Base-by-base conservation (phyloP, 2,888 invertebrate species). In the Plemyria rubiginata region DNA sequence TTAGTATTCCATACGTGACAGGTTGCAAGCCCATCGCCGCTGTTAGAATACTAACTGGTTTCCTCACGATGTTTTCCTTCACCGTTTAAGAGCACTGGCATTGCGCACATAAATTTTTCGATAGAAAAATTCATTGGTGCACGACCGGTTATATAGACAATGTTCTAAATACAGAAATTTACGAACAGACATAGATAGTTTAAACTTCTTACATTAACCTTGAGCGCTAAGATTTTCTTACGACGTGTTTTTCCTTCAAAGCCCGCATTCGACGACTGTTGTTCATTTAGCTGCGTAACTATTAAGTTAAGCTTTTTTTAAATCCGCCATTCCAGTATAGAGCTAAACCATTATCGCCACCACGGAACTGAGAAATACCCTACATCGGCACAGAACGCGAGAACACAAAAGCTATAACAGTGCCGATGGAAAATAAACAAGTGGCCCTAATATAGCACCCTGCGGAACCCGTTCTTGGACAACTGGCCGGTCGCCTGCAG, bases 381-480 rank as follows among this genome's bases (percentile, higher is more conserved):
- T n/a, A n/a, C n/a, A n/a, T n/a, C n/a, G n/a, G n/a, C n/a, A n/a
- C 61, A 52, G 53, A 50, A 60, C 9, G 43, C 9, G 41, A 60
- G 56, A 65, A 59, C 54, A 59, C 60, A 63, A 59, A 60, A 66
- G 61, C 55, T 63, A 63, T 65, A 52, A 54, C 29, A 46, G 41
- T 45, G 40, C 49, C 43, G 57, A 54, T 65, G 54, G 52, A 62
- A 64, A 63, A 69, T 67, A 68, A 65, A 67, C 62, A 60, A 66
- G 65, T 50, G 68, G 70, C 36, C 66, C 67, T 66, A 66, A 67
- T 66, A 70, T 54, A 66, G 66, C 54, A 50, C 71, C 71, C 60
- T 71, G 68, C 29, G 62, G 45, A 70, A 71, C 70, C 65, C 60
- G 70, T 66, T 69, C 52, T 52, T 7, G 43, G 56, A 55, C 57